A percentile compares a stretch with the other conserved stretches of the same genome.
phyloP scores from a whole-genome alignment of 2,797 vertebrate genomes.

The Rhadinocentrus ornatus region DNA sequence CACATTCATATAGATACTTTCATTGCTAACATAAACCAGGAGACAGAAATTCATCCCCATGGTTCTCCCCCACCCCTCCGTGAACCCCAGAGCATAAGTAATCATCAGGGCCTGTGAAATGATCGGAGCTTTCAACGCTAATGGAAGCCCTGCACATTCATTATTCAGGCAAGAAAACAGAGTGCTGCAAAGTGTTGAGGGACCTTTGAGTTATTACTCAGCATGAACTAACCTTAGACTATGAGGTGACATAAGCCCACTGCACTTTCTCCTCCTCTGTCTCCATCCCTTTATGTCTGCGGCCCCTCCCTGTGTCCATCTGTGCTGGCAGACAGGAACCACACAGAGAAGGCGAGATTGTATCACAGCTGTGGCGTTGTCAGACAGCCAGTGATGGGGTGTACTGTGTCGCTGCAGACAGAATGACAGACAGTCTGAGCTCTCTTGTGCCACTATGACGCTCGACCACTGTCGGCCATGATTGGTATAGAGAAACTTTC shows the following conservation, averaged over 20 bases:
- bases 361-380: constrained; percentile 73
- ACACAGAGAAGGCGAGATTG: constrained; percentile 56
- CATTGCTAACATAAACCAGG: constrained; percentile 25
- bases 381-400: constrained; percentile 59
- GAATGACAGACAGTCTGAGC: constrained; percentile 67
- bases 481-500: constrained; percentile 50
- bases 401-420: constrained; percentile 62
- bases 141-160: constrained; percentile 82
- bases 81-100: constrained; percentile 69
- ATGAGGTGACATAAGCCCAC: constrained; percentile 54
- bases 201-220: constrained; percentile 78
- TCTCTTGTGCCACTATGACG: constrained; percentile 60
- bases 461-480: constrained; percentile 60
- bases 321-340: constrained; percentile 58
- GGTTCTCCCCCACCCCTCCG: constrained; percentile 44
- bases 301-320: constrained; percentile 51
- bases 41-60: constrained; percentile 53
- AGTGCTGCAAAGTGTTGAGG: constrained; percentile 73
- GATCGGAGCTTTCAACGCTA: constrained; percentile 81
- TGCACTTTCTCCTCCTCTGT: constrained; percentile 61
- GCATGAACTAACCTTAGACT: constrained; percentile 68
- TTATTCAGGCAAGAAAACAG: constrained; percentile 82
- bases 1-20: constrained; percentile 23
- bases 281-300: constrained; percentile 42
- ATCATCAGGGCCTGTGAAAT: constrained; percentile 77